Evolutionary conservation across 2,113 vertebrate species (phyloP), one percentile per base, ranked within the genome.

Genomic region (Stegostoma tigrinum): DNA sequence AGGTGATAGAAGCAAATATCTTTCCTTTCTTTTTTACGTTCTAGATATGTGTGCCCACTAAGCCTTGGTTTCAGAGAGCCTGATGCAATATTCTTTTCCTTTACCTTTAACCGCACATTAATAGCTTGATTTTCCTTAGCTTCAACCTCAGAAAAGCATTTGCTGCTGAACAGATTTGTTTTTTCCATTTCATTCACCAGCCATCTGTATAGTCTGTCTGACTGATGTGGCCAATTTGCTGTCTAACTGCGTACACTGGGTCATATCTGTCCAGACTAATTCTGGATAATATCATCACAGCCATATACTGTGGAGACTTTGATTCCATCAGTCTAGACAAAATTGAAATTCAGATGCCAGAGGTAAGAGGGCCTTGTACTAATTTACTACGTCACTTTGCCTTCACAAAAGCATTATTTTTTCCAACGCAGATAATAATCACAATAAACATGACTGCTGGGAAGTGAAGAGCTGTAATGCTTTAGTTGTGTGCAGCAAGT

Each of bases 131-230:
- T 38, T 42, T 30, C 12, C 23, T 45, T 34, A 95, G 34, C 89
- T 93, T 95, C 94, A 72, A 52, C 38, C 94, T 95, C 27, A 72
- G 45, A 72, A 91, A 72, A 95, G 19, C 67, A 34, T 94, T 94
- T 45, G 4, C 68, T 48, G 1, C 68, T 75, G 68, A 72, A 75
- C 67, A 34, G 67, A 38, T 67, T 67, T 66, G 64, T 70, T 42
- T 94, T 94, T 94, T 94, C 66, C 66, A 72, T 95, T 95, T 95
- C 7, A 95, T 95, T 72, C 66, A 42, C 45, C 38, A 95, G 94
- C 42, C 68, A 75, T 95, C 67, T 48, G 38, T 48, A 95, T 72
- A 45, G 45, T 34, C 55, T 93, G 21, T 72, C 42, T 72, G 67
- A 66, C 89, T 95, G 68, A 70, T 72, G 38, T 95, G 67, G 67